Percentiles rank a stretch among this genome's conserved stretches.
phyloP scores from a whole-genome alignment of 2,113 vertebrate species.

The Fulmarus glacialis region DNA sequence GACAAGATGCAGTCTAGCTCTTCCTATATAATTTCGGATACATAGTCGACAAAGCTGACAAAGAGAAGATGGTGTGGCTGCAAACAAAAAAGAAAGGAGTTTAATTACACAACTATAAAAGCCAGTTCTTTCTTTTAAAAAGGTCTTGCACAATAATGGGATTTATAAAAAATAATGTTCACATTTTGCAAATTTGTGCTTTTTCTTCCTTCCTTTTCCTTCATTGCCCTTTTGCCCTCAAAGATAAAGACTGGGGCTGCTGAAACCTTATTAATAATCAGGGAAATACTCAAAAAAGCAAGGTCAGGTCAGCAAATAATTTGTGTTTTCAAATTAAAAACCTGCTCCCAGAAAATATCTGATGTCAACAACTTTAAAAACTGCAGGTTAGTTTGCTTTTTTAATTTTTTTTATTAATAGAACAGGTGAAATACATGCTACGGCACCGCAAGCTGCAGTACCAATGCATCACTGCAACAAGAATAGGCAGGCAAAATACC shows the following conservation, averaged over 20 bases:
- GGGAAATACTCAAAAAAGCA: background rate
- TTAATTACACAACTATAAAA: background rate
- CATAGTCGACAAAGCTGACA: slow-evolving; percentile 88
- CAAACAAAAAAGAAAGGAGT: background rate
- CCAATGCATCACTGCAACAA: background rate
- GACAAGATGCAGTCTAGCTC: slow-evolving; percentile 85
- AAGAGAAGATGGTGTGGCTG: slow-evolving; percentile 88
- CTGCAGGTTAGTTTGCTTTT: background rate
- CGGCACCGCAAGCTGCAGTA: background rate
- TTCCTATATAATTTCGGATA: slow-evolving; percentile 86
- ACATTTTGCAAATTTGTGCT: background rate
- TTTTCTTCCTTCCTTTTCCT: background rate
- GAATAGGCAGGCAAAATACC: background rate
- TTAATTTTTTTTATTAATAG: background rate
- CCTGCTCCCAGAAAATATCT: background rate
- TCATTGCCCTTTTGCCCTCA: background rate
- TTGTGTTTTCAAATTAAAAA: background rate
- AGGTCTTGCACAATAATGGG: background rate
- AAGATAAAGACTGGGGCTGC: background rate
- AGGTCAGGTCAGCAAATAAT: background rate
- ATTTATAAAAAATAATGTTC: background rate
- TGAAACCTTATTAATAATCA: background rate
- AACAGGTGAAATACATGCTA: background rate
- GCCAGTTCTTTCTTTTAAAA: background rate
- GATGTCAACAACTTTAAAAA: background rate